These are phyloP conservation scores for Okamejei kenojei DNA, from an alignment of 2,797 vertebrate genomes.

Conservation along the genomic window DNA sequence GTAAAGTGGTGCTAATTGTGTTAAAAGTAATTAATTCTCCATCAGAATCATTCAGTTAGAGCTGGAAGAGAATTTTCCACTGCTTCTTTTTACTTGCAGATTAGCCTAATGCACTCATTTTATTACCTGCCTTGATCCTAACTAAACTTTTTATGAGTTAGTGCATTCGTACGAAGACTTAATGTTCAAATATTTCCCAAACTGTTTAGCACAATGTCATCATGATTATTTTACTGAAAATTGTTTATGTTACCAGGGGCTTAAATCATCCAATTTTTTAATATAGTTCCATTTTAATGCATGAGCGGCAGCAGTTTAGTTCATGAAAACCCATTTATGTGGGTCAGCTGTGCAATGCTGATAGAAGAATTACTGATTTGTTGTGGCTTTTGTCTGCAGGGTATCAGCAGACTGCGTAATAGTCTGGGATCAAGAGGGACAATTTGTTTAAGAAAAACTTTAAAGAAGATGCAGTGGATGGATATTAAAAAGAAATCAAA, in stretches of 20 bases:
- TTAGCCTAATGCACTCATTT: not conserved
- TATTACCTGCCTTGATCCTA: not conserved
- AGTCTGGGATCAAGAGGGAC: not conserved
- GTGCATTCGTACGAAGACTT: not conserved
- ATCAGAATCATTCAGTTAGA: not conserved
- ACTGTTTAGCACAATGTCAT: not conserved
- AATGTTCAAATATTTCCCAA: not conserved
- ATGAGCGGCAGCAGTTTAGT: not conserved
- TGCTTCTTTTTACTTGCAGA: not conserved
- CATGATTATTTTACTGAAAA: not conserved
- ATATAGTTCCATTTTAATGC: constrained; percentile 26
- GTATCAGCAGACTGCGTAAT: no score
- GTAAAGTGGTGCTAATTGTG: not conserved
- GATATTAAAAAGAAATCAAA: not conserved
- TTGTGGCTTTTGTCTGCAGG: constrained; percentile 20
- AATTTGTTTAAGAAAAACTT: not conserved
- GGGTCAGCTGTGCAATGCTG: constrained; percentile 31
- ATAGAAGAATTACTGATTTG: constrained; percentile 8
- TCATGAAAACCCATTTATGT: not conserved
- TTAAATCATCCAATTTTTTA: constrained; percentile 3
- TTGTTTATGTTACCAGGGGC: not conserved
- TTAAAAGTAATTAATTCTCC: not conserved
- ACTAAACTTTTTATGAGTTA: not conserved
- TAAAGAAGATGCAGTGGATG: not conserved
- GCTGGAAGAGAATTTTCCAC: not conserved